Evolutionary conservation across 1,140 invertebrate genomes (phyloP).

Genomic region (Bombus cullumanus): DNA sequence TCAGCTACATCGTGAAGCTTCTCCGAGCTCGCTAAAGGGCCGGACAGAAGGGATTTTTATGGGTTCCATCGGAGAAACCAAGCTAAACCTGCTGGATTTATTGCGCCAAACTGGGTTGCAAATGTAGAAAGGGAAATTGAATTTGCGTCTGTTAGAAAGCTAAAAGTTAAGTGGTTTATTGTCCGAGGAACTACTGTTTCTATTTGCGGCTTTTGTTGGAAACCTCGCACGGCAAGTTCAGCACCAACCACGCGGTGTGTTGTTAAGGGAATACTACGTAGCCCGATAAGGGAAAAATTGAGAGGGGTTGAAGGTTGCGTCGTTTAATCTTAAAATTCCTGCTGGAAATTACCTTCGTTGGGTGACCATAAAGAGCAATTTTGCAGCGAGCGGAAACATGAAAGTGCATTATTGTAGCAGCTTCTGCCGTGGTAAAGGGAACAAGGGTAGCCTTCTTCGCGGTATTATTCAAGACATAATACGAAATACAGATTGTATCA

Average conservation of each 20-base stretch:
- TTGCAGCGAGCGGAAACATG: not conserved
- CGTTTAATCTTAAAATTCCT: constrained; percentile 7
- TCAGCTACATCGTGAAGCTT: not conserved
- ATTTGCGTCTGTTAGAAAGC: not conserved
- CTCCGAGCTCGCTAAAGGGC: too few species aligned
- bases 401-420: not conserved
- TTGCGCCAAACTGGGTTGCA: not conserved
- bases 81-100: not conserved
- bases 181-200: not conserved
- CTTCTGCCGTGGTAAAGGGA: not conserved
- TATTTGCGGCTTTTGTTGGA: not conserved
- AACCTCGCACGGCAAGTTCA: not conserved
- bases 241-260: not conserved
- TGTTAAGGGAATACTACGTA: not conserved
- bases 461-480: not conserved
- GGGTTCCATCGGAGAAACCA: not conserved
- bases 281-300: not conserved
- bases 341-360: not conserved
- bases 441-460: not conserved
- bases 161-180: not conserved
- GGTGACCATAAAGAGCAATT: not conserved
- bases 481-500: not conserved
- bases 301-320: not conserved
- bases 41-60: constrained; percentile 1
- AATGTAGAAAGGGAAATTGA: constrained; percentile 12